Evolutionary conservation across 2,888 invertebrate species (phyloP), one percentile per base, ranked within the genome.

Genomic region (Mythimna pallens): DNA sequence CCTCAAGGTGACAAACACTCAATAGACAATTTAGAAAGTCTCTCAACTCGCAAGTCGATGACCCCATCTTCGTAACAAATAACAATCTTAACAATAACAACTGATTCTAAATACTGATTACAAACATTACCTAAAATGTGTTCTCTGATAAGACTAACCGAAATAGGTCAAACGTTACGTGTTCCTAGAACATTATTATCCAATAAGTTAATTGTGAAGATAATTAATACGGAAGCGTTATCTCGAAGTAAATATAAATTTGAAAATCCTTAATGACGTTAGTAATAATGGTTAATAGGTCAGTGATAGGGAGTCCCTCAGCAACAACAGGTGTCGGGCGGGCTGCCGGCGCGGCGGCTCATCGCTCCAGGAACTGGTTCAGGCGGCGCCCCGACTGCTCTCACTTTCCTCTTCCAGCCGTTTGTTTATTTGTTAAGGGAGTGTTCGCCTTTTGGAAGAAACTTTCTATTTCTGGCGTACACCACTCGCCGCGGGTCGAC

Each of bases 401-500:
- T 95, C 95, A 95, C 96, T 95, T 96, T 96, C 94, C 92, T 93
- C 91, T 89, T 92, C 93, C 92, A 89, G 88, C 82, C 86, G 91
- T 93, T 93, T 94, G 94, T 95, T 95, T 94, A 95, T 95, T 96
- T 94, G 94, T 94, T 93, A 93, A 93, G 94, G 95, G 95, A 95
- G 91, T 92, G 88, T 90, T 88, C 85, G 87, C 86, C 90, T 94
- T 94, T 94, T 91, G 93, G 94, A 93, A 89, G 91, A 87, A 92
- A 95, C 96, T 96, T 96, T 96, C 96, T 96, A 95, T 96, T 96
- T 96, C 95, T 94, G 94, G 93, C 93, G 92, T 78, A 89, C 91
- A 91, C 90, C 92, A 92, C 91, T 94, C 92, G 92, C 92, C 89
- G 86, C 94, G 93, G 94, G 95, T 95, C 95, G 95, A 94, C 91